These are phyloP conservation scores for Protosalanx chinensis DNA, from an alignment of 2,797 vertebrate species.

Conservation along the genomic window DNA sequence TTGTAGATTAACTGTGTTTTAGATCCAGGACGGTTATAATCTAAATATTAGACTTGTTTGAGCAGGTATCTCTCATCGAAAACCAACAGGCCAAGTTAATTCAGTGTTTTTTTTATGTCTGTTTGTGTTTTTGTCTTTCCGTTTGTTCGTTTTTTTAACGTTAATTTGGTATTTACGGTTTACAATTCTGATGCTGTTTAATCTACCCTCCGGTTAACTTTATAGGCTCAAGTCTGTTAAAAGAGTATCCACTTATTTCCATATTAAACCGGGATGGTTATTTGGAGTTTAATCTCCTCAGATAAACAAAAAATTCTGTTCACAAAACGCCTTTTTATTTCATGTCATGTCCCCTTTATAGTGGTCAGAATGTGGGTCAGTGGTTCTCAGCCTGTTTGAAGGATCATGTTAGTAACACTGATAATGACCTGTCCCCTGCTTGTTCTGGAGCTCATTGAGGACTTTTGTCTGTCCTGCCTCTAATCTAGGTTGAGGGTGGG, in stretches of 20 bases:
- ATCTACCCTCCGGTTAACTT: too few species aligned
- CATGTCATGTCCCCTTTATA: conserved; percentile 19
- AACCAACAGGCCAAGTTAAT: neutral
- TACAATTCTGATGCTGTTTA: too few species aligned
- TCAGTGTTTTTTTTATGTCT: too few species aligned
- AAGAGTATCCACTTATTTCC: too few species aligned
- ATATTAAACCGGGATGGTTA: too few species aligned
- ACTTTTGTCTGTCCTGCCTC: conserved; percentile 15
- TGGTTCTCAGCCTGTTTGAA: conserved; percentile 40
- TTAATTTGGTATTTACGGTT: too few species aligned
- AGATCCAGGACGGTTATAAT: neutral
- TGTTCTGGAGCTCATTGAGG: conserved; percentile 48
- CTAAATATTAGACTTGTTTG: conserved; percentile 1
- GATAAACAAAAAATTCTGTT: neutral
- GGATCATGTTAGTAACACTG: conserved; percentile 54
- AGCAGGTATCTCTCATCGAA: neutral
- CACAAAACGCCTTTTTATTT: conserved; percentile 38
- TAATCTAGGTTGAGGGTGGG: too few species aligned
- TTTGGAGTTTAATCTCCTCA: too few species aligned
- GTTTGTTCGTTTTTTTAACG: too few species aligned
- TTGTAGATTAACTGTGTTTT: neutral
- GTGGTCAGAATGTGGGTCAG: conserved; percentile 54
- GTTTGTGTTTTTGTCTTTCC: too few species aligned
- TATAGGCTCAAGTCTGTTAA: too few species aligned
- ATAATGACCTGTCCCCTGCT: conserved; percentile 54